These are phyloP conservation scores for Pangasius mekongensis DNA, from an alignment of 2,797 vertebrate species.

Conservation along the genomic window DNA sequence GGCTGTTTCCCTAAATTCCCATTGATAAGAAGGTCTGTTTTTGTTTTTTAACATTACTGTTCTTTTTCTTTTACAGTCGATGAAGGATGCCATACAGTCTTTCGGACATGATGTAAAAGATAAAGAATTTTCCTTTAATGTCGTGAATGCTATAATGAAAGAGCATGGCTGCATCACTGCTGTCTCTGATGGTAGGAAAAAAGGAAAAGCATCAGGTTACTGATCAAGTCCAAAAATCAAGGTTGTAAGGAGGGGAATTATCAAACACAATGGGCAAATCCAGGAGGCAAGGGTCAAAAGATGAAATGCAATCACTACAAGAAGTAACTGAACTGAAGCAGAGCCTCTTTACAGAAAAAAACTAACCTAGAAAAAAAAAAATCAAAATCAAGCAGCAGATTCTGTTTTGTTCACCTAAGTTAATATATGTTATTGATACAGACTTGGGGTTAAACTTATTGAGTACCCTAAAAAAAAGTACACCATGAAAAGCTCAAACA, in stretches of 20 bases:
- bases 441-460: not conserved
- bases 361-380: too few species aligned
- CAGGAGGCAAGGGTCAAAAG: not conserved
- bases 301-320: not conserved
- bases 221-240: conserved; percentile 57
- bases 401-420: not conserved
- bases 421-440: not conserved
- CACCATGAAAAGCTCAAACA: not conserved
- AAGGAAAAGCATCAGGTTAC: conserved; percentile 70
- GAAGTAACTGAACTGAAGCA: not conserved
- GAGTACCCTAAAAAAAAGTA: not conserved
- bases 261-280: not conserved
- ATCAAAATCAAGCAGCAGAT: not conserved
- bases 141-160: conserved; percentile 75
- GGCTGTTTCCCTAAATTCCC: not conserved
- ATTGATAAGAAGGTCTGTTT: not conserved
- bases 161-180: conserved; percentile 71
- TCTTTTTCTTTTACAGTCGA: conserved; percentile 60
- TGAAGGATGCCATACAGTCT: conserved; percentile 56
- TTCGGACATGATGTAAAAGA: conserved; percentile 60
- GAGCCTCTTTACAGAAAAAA: not conserved
- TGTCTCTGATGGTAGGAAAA: conserved; percentile 74
- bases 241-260: not conserved
- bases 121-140: conserved; percentile 59
- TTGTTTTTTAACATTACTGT: not conserved